Percentiles rank a stretch among this genome's conserved stretches.
Evolutionary conservation across 2,888 invertebrate species (phyloP).

Genomic region (Euclidia mi): DNA sequence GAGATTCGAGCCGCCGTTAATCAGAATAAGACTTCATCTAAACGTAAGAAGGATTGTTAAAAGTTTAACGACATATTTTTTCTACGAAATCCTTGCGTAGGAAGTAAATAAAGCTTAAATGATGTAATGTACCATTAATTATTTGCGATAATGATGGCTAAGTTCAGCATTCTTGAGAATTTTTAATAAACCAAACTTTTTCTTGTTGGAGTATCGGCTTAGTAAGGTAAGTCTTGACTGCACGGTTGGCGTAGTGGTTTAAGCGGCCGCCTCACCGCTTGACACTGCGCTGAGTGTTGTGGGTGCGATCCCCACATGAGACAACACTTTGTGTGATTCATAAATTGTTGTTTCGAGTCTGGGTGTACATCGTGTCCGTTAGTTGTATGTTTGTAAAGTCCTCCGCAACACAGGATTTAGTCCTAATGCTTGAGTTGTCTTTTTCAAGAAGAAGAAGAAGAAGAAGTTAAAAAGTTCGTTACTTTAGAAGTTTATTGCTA

Average conservation of each 20-base stretch:
- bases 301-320: too few relatives aligned
- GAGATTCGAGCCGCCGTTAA: slow-evolving; percentile 47
- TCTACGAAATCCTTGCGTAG: slow-evolving; percentile 15
- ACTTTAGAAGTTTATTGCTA: slow-evolving; percentile 6
- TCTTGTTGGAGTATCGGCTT: not conserved
- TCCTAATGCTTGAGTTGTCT: too few relatives aligned
- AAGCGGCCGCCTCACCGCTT: too few relatives aligned
- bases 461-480: slow-evolving; percentile 4
- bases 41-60: slow-evolving; percentile 50
- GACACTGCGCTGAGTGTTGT: too few relatives aligned
- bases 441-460: too few relatives aligned
- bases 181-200: slow-evolving; percentile 18
- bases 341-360: too few relatives aligned
- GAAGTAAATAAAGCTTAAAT: slow-evolving; percentile 28
- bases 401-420: too few relatives aligned
- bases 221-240: not conserved
- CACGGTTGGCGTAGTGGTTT: too few relatives aligned
- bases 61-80: slow-evolving; percentile 52
- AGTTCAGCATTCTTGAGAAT: slow-evolving; percentile 8
- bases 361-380: too few relatives aligned
- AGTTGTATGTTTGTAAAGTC: too few relatives aligned
- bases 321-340: too few relatives aligned
- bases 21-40: slow-evolving; percentile 47
- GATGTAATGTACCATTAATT: slow-evolving; percentile 43
- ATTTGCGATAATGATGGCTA: slow-evolving; percentile 32